Evolutionary conservation across 2,888 invertebrate species (phyloP), one percentile per base, ranked within the genome.

Genomic region (Volucella bombylans): DNA sequence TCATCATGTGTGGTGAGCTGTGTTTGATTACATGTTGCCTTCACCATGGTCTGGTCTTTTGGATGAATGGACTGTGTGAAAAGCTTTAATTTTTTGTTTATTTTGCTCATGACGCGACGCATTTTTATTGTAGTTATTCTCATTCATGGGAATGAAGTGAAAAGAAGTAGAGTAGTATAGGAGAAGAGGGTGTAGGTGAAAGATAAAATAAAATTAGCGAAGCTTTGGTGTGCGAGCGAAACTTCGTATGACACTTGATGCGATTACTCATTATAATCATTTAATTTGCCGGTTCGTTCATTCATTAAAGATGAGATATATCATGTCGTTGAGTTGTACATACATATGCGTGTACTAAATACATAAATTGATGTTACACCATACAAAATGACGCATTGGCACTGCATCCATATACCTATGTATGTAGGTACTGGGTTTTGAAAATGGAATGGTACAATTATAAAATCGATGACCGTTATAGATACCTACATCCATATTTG

Each of bases 261-360:
- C 57, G 43, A 72, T 72, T 78, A 67, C 80, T 83, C 80, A 83
- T 69, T 31, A 31, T 83, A 83, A 83, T 80, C 80, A 74, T 41
- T 38, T 23, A 0, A 45, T 64, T 64, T 65, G 59, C 69, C 59
- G 62, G 71, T 50, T 54, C 15, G 69, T 80, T 85, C 81, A 85
- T 76, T 81, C 85, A 81, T 62, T 76, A 31, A 71, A 59, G 9
- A 39, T 64, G 38, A 59, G 71, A 68, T 38, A 49, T 79, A 61
- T 55, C 78, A 54, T 68, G 59, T 76, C 15, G 54, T 47, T 68
- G 41, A 1, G 11, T 62, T 14, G 54, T 64, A 15, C n/a, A 47
- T n/a, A 23, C 52, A 52, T 14, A 23, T 12, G 12, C 41, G 31
- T 18, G 18, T 18, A 18, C 18, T 18, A 18, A 50, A 18, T 18